Conservation (phyloP, 2,888 invertebrate species). For the Adelphocoris suturalis region DNA sequence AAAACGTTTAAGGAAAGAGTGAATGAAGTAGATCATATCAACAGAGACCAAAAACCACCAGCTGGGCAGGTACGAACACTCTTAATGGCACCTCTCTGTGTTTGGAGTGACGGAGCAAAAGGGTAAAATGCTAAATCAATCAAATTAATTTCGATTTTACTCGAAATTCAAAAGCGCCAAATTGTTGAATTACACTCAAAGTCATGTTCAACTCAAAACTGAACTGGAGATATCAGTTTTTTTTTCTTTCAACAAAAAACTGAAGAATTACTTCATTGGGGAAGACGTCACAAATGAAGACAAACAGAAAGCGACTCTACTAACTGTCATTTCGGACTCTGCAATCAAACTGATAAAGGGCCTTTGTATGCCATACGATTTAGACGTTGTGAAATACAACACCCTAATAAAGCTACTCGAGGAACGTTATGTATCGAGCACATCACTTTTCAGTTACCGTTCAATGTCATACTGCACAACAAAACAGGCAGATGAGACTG, state of each 20-base stretch:
- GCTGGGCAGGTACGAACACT: too few species aligned
- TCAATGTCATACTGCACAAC: neutral
- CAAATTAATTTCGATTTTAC: too few species aligned
- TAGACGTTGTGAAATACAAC: neutral
- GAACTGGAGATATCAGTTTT: too few species aligned
- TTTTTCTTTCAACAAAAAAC: neutral
- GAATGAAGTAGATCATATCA: too few species aligned
- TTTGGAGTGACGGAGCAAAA: too few species aligned
- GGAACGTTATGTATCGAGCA: neutral
- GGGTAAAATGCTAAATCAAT: too few species aligned
- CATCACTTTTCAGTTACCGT: neutral
- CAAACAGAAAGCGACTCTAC: neutral
- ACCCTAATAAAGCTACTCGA: neutral
- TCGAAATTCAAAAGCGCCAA: too few species aligned
- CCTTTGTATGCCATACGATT: neutral
- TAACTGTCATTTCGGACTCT: neutral
- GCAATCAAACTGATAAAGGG: neutral
- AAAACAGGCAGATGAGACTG: neutral
- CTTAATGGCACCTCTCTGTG: too few species aligned
- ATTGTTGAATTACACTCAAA: too few species aligned
- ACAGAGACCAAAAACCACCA: too few species aligned
- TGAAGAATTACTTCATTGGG: neutral
- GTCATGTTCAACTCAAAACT: too few species aligned
- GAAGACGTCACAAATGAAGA: neutral
- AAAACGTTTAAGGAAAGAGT: too few species aligned